Conservation (phyloP, 2,113 vertebrate species). For the Lamprotornis superbus region DNA sequence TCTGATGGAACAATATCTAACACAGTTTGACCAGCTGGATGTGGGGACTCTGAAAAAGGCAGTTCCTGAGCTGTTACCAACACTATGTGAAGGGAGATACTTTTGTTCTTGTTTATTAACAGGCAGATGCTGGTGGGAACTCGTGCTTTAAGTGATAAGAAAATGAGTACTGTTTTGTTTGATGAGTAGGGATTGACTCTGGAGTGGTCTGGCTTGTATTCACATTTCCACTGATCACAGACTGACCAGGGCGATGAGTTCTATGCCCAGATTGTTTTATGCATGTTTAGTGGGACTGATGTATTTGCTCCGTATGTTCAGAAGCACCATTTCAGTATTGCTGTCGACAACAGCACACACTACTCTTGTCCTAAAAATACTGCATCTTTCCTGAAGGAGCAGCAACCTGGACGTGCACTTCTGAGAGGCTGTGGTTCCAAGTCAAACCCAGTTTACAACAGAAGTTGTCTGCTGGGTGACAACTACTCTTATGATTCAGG, state of each 20-base stretch:
- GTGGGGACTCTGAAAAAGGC: accelerated
- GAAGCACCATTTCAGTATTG: not conserved
- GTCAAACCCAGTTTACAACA: not conserved
- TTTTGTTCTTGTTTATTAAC: not conserved
- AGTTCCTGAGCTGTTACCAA: not conserved
- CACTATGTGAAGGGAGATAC: not conserved
- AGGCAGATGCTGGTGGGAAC: not conserved
- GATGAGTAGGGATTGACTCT: not conserved
- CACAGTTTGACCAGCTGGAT: not conserved
- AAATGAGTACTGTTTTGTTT: not conserved
- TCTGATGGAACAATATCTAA: not conserved
- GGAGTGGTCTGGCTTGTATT: not conserved
- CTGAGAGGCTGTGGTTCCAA: not conserved
- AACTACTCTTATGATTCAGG: accelerated
- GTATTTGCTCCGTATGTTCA: accelerated
- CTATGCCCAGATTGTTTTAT: not conserved
- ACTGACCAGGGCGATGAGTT: not conserved
- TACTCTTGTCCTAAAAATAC: not conserved
- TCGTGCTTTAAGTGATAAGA: accelerated
- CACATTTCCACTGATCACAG: accelerated
- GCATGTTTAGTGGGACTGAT: not conserved
- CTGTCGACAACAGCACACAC: not conserved
- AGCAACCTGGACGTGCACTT: accelerated
- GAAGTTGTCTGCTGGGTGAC: not conserved
- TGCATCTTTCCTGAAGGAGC: not conserved